phyloP scores from a whole-genome alignment of 1,140 invertebrate genomes.

The Saccostrea echinata region DNA sequence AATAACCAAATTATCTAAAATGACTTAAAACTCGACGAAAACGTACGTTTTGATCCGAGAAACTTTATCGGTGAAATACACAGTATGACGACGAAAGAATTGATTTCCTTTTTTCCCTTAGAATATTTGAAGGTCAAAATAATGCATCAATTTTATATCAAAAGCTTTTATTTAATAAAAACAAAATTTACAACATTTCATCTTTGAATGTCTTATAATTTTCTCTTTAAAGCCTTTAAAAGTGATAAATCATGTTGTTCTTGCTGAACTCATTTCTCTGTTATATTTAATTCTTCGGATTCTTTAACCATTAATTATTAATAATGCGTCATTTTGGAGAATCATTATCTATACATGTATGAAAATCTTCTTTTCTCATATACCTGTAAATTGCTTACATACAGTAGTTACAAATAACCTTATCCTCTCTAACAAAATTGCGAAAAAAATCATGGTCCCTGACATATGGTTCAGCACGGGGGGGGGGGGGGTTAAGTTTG shows the following conservation, averaged over 20 bases:
- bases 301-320: no score
- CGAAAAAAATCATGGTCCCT: no score
- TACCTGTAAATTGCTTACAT: no score
- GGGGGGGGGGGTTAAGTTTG: no score
- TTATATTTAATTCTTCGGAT: no score
- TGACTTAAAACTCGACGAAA: not conserved
- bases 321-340: no score
- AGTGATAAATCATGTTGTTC: not conserved
- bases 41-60: not conserved
- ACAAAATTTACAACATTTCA: not conserved
- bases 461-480: no score
- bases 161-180: not conserved
- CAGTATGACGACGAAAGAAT: not conserved
- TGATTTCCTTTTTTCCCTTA: not conserved
- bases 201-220: not conserved
- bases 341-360: no score
- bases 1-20: not conserved
- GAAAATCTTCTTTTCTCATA: no score
- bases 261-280: not conserved
- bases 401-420: no score
- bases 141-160: not conserved
- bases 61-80: not conserved
- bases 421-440: no score
- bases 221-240: not conserved
- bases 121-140: not conserved